Evolutionary conservation across 1,140 invertebrate species (phyloP).

Genomic region (Maconellicoccus hirsutus): DNA sequence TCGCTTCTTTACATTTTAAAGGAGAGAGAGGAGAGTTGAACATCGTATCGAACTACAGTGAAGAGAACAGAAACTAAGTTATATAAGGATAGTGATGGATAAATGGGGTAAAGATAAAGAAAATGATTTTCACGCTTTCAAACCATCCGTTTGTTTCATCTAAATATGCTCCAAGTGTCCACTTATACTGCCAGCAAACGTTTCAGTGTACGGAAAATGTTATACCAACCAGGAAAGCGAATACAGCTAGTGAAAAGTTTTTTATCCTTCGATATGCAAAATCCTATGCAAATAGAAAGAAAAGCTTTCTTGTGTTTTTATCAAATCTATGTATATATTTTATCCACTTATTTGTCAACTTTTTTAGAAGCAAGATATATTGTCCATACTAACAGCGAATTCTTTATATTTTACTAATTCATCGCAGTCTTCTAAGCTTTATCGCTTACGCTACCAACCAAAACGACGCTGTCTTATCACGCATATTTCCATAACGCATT

Average conservation of each 20-base stretch:
- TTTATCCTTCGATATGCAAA: not conserved
- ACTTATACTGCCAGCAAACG: not conserved
- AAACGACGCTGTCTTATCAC: not conserved
- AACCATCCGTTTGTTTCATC: not conserved
- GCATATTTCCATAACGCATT: not conserved
- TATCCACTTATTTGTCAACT: not conserved
- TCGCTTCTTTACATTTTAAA: not conserved
- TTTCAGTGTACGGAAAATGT: not conserved
- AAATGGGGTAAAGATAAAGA: not conserved
- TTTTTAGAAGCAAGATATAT: not conserved
- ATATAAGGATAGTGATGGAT: not conserved
- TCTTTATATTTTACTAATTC: not conserved
- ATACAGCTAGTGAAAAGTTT: not conserved
- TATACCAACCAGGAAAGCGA: not conserved
- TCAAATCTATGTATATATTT: not conserved
- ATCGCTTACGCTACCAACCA: not conserved
- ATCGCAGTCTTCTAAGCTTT: not conserved
- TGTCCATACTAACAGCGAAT: not conserved
- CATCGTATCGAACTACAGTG: not conserved
- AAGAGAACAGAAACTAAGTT: too few species aligned
- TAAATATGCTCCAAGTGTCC: slow-evolving; percentile 8
- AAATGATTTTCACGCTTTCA: not conserved
- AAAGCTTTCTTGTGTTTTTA: not conserved
- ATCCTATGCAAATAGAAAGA: not conserved
- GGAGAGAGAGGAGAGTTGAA: too few species aligned